phyloP scores from a whole-genome alignment of 2,113 vertebrate genomes.

The Steatornis caripensis region DNA sequence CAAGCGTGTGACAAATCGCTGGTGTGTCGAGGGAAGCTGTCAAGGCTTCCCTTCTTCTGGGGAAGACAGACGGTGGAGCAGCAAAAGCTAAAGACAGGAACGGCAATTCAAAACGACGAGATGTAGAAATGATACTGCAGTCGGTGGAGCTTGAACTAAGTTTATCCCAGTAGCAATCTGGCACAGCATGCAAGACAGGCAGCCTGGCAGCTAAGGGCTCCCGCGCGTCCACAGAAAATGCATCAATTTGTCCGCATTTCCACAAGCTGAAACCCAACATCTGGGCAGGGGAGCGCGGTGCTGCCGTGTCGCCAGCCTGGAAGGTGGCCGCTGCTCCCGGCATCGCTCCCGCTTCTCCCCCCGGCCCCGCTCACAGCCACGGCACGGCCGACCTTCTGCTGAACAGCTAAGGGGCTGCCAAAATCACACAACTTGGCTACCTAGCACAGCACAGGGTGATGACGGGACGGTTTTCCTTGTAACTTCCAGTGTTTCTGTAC shows the following conservation, averaged over 20 bases:
- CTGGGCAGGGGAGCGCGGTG: not conserved
- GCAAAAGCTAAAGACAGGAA: not conserved
- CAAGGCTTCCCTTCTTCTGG: no score
- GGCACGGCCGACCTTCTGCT: not conserved
- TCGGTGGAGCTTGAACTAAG: not conserved
- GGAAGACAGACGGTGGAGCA: not conserved
- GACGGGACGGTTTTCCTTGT: not conserved
- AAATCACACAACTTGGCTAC: no score
- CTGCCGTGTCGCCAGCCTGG: not conserved
- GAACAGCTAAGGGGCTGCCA: no score
- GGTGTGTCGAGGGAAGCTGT: not conserved
- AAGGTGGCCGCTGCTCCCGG: accelerated
- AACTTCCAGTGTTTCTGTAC: not conserved
- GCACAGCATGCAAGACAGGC: not conserved
- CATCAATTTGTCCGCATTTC: not conserved
- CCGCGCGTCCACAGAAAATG: not conserved
- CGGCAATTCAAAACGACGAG: not conserved
- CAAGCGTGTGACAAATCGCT: not conserved
- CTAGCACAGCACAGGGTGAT: no score
- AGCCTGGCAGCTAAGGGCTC: not conserved
- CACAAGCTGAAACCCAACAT: not conserved
- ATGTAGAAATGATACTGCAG: not conserved
- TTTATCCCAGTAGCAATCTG: no score
- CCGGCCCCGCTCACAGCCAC: no score
- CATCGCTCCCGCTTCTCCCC: not conserved